Evolutionary conservation across 1,140 invertebrate genomes (phyloP).

Genomic region (Zaprionus vittiger): DNA sequence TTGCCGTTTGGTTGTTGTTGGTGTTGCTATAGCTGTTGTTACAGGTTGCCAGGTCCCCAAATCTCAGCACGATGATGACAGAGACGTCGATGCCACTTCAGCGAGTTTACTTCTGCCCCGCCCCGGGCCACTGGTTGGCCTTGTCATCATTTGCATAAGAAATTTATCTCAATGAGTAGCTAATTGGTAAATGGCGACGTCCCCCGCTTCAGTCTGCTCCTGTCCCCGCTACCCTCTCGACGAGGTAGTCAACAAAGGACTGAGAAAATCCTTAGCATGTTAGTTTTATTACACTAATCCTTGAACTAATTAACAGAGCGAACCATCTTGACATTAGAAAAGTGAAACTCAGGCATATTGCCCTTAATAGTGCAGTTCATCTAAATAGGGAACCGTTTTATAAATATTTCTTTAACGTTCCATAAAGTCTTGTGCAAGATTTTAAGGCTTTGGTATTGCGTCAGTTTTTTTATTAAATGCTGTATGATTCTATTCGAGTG

Average conservation of each 20-base stretch:
- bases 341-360: conserved; percentile 56
- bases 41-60: conserved; percentile 65
- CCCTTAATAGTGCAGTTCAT: conserved; percentile 18
- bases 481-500: conserved; percentile 8
- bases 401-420: not conserved
- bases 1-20: not conserved
- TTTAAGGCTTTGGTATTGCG: not conserved
- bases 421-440: too few relatives aligned
- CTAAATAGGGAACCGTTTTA: not conserved
- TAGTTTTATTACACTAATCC: conserved; percentile 80
- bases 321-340: conserved; percentile 50
- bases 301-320: conserved; percentile 72
- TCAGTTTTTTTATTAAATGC: not conserved
- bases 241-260: conserved; percentile 60
- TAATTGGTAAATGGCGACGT: conserved; percentile 81
- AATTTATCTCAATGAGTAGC: conserved; percentile 83
- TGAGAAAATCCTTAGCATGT: conserved; percentile 69
- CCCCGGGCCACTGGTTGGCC: conserved; percentile 55
- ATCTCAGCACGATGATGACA: conserved; percentile 38
- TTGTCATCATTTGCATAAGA: conserved; percentile 82
- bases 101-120: conserved; percentile 37
- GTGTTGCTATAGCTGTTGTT: conserved; percentile 21
- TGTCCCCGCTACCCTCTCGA: not conserved
- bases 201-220: conserved; percentile 17
- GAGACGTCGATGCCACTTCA: conserved; percentile 69